A percentile compares a stretch with the other conserved stretches of the same genome.
Conservation (phyloP, 2,113 vertebrate species). For the Pedetes capensis region DNA sequence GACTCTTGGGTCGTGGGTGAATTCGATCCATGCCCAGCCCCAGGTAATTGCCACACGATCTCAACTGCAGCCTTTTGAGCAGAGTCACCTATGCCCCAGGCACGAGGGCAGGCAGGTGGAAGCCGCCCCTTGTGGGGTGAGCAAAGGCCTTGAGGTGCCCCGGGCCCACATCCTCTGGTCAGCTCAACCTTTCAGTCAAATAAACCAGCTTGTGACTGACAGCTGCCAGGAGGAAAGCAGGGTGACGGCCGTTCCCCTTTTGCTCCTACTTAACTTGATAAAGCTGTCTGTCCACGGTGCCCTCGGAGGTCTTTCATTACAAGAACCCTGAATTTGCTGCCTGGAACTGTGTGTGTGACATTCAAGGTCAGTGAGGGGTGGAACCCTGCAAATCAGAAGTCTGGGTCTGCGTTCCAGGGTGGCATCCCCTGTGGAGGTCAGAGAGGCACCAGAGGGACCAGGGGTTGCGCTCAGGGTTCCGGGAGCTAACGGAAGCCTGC, state of each 20-base stretch:
- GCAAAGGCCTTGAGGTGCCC: background rate
- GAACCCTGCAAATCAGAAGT: background rate
- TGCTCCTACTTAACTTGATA: background rate
- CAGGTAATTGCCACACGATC: background rate
- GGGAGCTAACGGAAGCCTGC: background rate
- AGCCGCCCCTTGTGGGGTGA: background rate
- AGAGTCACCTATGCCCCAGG: background rate
- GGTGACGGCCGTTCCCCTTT: background rate
- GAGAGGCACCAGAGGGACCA: background rate
- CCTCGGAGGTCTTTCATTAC: background rate
- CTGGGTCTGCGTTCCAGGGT: background rate
- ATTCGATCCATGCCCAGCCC: background rate
- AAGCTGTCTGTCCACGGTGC: background rate
- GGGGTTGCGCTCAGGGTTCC: background rate
- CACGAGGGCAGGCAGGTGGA: background rate
- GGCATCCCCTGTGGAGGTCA: accelerated
- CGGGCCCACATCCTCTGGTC: background rate
- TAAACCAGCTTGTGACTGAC: background rate
- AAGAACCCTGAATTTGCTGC: background rate
- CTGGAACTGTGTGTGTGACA: background rate
- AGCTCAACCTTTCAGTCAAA: background rate
- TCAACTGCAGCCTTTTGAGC: background rate
- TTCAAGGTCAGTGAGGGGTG: background rate
- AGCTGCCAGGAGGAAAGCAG: background rate
- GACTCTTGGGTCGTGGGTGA: background rate